Base-by-base conservation (phyloP, 1,140 invertebrate species). In the Sarcophaga bullata region DNA sequence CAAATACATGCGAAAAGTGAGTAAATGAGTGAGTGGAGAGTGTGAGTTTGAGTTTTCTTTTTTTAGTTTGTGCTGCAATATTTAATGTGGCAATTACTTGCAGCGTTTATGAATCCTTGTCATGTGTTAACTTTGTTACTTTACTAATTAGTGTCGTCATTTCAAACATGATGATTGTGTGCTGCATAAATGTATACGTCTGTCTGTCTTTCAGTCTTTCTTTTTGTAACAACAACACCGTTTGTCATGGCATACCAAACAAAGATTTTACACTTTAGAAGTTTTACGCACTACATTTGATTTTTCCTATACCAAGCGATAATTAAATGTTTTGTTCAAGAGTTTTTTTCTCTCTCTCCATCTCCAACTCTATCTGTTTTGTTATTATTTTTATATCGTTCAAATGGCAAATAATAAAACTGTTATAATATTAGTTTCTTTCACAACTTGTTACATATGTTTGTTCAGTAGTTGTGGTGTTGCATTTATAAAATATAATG, bases 121-220 rank as follows among this genome's bases (percentile, higher is more conserved):
- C 75, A 78, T 78, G 75, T 78, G 75, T 49, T 50, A 78, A 50
- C 75, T 78, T 78, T 78, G 75, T 78, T 78, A 78, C 75, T 78
- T 25, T 78, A 78, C 75, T 78, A 78, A 78, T 78, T 78, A 78
- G 75, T 78, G 75, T 78, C 75, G 75, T 78, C 75, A 78, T 78
- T 78, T 78, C 48, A 78, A 78, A 78, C 75, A 50, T 50, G 75
- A 78, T 78, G 75, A 78, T 78, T 78, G 73, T 47, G 25, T 76
- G 47, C 47, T 15, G 13, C 37, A 11, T 8, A 76, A 49, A 47
- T 48, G 46, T 9, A 17, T 76, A 15, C 73, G 75, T 78, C 48
- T 15, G 47, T 47, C 46, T 47, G 75, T 78, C 48, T 47, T 8
- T 17, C 8, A 37, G 25, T 37, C 25, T 37, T 4, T 37, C 25